A percentile compares a stretch with the other conserved stretches of the same genome.
These are phyloP conservation scores for Lepidochitona cinerea DNA, from an alignment of 2,888 invertebrate species.

Conservation along the genomic window DNA sequence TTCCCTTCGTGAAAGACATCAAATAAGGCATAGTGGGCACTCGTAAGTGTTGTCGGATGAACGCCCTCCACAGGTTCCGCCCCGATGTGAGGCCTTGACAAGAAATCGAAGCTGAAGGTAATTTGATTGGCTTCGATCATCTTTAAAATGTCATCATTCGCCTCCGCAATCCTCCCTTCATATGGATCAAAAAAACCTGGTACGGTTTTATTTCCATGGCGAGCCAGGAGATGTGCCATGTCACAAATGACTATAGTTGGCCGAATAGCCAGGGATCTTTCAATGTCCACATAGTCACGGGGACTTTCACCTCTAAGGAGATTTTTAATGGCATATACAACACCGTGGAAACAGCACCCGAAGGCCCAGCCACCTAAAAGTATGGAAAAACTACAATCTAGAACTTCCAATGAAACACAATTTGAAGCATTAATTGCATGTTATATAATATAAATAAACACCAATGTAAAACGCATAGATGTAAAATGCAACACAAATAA, in stretches of 20 bases:
- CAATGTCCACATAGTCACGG: slow-evolving; percentile 19
- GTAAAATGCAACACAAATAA: too few species aligned
- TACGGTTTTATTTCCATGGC: slow-evolving; percentile 13
- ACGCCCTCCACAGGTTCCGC: too few species aligned
- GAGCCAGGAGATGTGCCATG: slow-evolving; percentile 20
- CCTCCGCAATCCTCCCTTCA: slow-evolving; percentile 16
- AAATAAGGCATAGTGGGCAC: neutral
- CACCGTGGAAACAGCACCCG: slow-evolving; percentile 15
- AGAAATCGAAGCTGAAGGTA: neutral
- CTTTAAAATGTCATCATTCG: neutral
- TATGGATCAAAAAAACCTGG: slow-evolving; percentile 11
- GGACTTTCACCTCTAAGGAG: slow-evolving; percentile 20
- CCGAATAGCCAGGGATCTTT: slow-evolving; percentile 13
- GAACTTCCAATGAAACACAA: too few species aligned
- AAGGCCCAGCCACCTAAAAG: slow-evolving; percentile 24
- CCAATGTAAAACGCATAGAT: too few species aligned
- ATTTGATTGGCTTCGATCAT: neutral
- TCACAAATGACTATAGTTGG: slow-evolving; percentile 17
- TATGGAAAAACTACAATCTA: too few species aligned
- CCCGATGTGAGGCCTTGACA: neutral
- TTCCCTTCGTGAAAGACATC: neutral
- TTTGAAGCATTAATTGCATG: too few species aligned
- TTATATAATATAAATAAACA: too few species aligned
- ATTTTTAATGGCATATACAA: slow-evolving; percentile 18
- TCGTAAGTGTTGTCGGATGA: neutral